A percentile compares a stretch with the other conserved stretches of the same genome.
phyloP scores from a whole-genome alignment of 2,113 vertebrate species.

The Regulus satrapa region DNA sequence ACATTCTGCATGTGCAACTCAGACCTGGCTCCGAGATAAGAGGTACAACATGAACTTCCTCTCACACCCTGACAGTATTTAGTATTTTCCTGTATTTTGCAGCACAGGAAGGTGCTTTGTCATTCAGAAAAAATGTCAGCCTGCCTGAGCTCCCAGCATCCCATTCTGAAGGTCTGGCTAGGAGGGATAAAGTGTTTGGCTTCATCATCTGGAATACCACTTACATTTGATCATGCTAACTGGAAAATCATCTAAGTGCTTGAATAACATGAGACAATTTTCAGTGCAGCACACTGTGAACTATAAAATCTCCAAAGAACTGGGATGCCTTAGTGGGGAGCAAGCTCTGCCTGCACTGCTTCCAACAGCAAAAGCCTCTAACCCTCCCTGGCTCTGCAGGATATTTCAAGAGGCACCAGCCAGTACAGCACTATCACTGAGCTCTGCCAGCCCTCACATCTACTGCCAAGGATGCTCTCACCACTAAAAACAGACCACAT shows the following conservation, averaged over 20 bases:
- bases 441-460: constrained; percentile 5
- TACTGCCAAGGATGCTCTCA: constrained; percentile 44
- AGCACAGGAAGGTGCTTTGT: constrained; percentile 59
- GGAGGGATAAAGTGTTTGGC: constrained; percentile 9
- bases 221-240: constrained; percentile 34
- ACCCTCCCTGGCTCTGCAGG: constrained; percentile 31
- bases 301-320: constrained; percentile 45
- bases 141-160: constrained; percentile 56
- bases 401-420: constrained; percentile 43
- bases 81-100: too few relatives aligned
- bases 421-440: neutral
- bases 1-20: neutral
- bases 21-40: constrained; percentile 11
- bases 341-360: constrained; percentile 25
- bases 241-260: constrained; percentile 66
- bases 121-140: constrained; percentile 55
- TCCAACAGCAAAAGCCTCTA: constrained; percentile 39
- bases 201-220: constrained; percentile 48
- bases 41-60: neutral
- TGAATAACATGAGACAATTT: constrained; percentile 62
- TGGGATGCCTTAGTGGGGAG: constrained; percentile 51
- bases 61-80: constrained; percentile 27
- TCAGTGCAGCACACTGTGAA: constrained; percentile 42
- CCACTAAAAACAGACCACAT: constrained; percentile 7
- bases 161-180: constrained; percentile 10